These are phyloP conservation scores for Labeo catla DNA, from an alignment of 2,113 vertebrate species.

Conservation along the genomic window DNA sequence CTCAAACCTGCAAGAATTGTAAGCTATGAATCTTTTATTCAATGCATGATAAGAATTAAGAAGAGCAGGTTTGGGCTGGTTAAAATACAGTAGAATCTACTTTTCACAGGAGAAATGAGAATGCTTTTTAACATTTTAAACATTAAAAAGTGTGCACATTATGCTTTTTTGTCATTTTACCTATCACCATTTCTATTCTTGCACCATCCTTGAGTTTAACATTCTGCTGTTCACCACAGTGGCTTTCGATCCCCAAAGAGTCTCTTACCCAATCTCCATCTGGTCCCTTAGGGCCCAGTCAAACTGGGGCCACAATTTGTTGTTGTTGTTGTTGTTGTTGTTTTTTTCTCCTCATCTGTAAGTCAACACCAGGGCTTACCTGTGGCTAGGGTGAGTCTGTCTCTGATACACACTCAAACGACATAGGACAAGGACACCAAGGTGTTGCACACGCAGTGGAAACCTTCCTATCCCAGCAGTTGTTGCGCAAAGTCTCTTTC, in stretches of 20 bases:
- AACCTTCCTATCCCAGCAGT: conserved; percentile 9
- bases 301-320: conserved; percentile 9
- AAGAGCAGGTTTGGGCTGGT: conserved; percentile 69
- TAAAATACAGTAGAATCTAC: conserved; percentile 61
- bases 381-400: conserved; percentile 11
- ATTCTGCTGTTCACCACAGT: conserved; percentile 43
- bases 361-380: conserved; percentile 12
- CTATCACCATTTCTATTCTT: not conserved
- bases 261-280: not conserved
- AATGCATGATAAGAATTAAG: conserved; percentile 54
- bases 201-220: conserved; percentile 16
- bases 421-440: not conserved
- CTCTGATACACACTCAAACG: conserved; percentile 13
- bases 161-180: not conserved
- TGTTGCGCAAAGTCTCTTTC: not conserved
- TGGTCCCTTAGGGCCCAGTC: conserved; percentile 33
- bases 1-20: conserved; percentile 62
- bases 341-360: not conserved
- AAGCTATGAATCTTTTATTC: not conserved
- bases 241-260: conserved; percentile 25
- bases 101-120: conserved; percentile 35
- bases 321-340: not conserved
- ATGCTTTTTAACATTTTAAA: conserved; percentile 37
- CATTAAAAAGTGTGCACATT: conserved; percentile 60
- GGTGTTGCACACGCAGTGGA: not conserved